phyloP scores from a whole-genome alignment of 92 coral and sea anemone genomes.

The Phenganax marumi region DNA sequence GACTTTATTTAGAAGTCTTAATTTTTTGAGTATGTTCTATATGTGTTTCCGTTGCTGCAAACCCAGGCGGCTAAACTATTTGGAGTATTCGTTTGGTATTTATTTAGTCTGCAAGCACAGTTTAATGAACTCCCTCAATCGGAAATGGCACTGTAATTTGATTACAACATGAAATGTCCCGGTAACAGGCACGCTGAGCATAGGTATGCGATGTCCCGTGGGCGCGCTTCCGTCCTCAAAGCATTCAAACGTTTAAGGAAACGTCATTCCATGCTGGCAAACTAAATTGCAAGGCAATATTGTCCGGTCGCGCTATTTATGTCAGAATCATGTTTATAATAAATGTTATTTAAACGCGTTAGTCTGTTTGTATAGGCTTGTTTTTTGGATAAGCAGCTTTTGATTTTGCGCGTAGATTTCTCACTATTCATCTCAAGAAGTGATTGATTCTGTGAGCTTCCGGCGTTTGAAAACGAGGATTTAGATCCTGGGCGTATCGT shows the following conservation, averaged over 20 bases:
- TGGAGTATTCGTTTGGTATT: constrained; percentile 26
- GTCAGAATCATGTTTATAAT: constrained; percentile 8
- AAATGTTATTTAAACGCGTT: constrained; percentile 21
- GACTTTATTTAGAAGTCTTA: not conserved
- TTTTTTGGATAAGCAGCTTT: too few species aligned
- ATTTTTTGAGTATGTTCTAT: not conserved
- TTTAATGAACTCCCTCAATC: constrained; percentile 31
- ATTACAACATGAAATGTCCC: constrained; percentile 15
- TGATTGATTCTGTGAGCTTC: too few species aligned
- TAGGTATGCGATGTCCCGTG: constrained; percentile 25
- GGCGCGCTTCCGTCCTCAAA: constrained; percentile 41
- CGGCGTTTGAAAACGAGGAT: too few species aligned
- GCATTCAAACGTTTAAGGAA: constrained; percentile 38
- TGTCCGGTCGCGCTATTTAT: constrained; percentile 1
- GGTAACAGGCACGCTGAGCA: constrained; percentile 32
- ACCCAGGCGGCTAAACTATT: constrained; percentile 10
- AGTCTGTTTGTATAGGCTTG: not conserved
- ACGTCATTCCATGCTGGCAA: constrained; percentile 22
- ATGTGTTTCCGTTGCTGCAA: constrained; percentile 11
- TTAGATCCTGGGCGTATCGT: too few species aligned
- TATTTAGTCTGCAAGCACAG: constrained; percentile 35
- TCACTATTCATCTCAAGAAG: too few species aligned
- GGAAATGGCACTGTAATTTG: constrained; percentile 46
- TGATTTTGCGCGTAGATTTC: too few species aligned
- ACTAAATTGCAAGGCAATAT: constrained; percentile 30